Conservation (phyloP, 2,797 vertebrate genomes). For the Helarctos malayanus region DNA sequence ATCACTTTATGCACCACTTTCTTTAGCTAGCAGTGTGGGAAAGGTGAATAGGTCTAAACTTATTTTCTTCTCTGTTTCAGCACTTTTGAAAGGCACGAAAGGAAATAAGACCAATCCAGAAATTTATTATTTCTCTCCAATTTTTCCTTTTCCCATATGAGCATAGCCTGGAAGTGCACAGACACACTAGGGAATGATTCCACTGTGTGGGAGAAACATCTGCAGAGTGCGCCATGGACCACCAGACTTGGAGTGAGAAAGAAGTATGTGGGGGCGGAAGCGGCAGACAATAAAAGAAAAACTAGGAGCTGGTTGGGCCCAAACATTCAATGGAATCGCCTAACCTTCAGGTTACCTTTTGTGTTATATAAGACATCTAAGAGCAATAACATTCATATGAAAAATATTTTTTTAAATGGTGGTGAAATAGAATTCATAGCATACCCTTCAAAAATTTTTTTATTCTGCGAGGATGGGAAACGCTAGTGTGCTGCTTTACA, state of each 20-base stretch:
- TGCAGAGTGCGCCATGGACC: constrained; percentile 68
- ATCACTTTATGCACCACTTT: neutral
- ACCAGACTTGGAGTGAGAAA: constrained; percentile 36
- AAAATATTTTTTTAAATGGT: neutral
- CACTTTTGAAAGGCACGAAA: constrained; percentile 63
- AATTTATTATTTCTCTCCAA: constrained; percentile 56
- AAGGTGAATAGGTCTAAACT: constrained; percentile 69
- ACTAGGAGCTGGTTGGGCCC: neutral
- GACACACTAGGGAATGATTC: constrained; percentile 75
- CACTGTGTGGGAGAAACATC: constrained; percentile 85
- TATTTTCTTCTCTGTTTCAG: constrained; percentile 61
- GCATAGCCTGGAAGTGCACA: constrained; percentile 44
- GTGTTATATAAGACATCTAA: constrained; percentile 62
- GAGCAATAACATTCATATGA: neutral
- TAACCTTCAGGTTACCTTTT: constrained; percentile 71
- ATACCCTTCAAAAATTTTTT: neutral
- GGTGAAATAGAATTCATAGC: constrained; percentile 14
- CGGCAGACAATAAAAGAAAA: constrained; percentile 62
- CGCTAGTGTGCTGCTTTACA: neutral
- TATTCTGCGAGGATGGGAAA: neutral
- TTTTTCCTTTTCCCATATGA: constrained; percentile 77
- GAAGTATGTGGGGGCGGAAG: neutral
- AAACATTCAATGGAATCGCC: constrained; percentile 4
- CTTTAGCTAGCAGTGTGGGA: constrained; percentile 62
- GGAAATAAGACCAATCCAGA: constrained; percentile 72